phyloP scores from a whole-genome alignment of 2,797 vertebrate genomes.

The Brachymystax lenok region DNA sequence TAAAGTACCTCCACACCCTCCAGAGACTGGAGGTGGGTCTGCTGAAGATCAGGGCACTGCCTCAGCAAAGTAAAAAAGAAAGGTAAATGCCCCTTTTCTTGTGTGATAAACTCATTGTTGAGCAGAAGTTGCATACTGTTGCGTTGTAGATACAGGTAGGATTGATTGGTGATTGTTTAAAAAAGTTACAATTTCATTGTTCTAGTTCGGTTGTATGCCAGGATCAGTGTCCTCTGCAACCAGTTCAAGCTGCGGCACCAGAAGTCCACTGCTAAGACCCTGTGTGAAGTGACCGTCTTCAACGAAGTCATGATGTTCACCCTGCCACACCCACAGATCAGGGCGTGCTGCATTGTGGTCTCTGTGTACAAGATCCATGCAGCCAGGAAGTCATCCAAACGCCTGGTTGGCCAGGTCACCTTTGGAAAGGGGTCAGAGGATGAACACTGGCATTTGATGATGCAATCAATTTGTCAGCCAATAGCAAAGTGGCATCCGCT shows the following conservation, averaged over 20 bases:
- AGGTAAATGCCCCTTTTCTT: slow-evolving; percentile 40
- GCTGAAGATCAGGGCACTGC: slow-evolving; percentile 71
- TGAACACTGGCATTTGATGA: slow-evolving; percentile 22
- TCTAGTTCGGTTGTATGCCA: slow-evolving; percentile 49
- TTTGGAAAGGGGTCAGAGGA: slow-evolving; percentile 65
- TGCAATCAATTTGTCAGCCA: slow-evolving; percentile 52
- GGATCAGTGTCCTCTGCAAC: slow-evolving; percentile 75
- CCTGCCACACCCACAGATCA: slow-evolving; percentile 65
- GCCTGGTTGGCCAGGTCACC: slow-evolving; percentile 72
- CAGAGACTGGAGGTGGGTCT: slow-evolving; percentile 77
- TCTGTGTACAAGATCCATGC: slow-evolving; percentile 68
- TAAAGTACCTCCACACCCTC: slow-evolving; percentile 78
- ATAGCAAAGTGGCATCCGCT: slow-evolving; percentile 74
- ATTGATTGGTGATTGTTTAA: neutral
- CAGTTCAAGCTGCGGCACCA: slow-evolving; percentile 73
- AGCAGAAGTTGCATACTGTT: neutral
- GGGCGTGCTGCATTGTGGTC: slow-evolving; percentile 67
- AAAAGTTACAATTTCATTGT: neutral
- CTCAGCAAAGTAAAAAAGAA: slow-evolving; percentile 29
- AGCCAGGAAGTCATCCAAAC: slow-evolving; percentile 57
- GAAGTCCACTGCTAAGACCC: slow-evolving; percentile 65
- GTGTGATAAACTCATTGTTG: neutral
- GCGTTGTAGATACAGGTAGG: neutral
- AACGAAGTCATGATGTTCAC: slow-evolving; percentile 78
- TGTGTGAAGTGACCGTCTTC: slow-evolving; percentile 70